Evolutionary conservation across 2,113 vertebrate genomes (phyloP).

Genomic region (Crotalus horridus): DNA sequence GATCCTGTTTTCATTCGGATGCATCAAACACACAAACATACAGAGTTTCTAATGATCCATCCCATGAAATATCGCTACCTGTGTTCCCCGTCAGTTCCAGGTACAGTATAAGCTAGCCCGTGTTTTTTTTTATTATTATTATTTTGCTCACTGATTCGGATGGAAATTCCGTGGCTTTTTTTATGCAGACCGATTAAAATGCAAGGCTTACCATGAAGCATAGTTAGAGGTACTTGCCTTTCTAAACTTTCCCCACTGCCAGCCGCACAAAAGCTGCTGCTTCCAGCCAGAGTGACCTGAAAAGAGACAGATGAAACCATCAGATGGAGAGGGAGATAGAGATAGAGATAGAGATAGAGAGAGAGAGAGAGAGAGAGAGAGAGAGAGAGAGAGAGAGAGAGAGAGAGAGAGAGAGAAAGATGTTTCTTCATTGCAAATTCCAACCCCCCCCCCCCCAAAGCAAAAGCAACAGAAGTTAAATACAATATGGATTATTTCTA

Average conservation of each 20-base stretch:
- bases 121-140: background rate
- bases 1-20: background rate
- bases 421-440: background rate
- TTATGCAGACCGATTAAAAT: slow-evolving; percentile 8
- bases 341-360: background rate
- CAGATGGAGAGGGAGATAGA: background rate
- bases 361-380: background rate
- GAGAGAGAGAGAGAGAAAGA: background rate
- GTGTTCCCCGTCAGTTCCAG: background rate
- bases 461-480: background rate
- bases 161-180: slow-evolving; percentile 4
- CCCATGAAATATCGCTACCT: background rate
- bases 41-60: background rate
- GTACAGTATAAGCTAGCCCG: background rate
- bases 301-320: background rate
- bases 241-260: slow-evolving; percentile 36
- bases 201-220: slow-evolving; percentile 56
- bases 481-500: background rate
- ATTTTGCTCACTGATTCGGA: background rate
- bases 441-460: background rate
- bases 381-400: slow-evolving; percentile 4
- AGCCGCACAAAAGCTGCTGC: slow-evolving; percentile 17
- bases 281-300: slow-evolving; percentile 39
- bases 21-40: background rate
- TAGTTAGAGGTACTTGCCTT: slow-evolving; percentile 13